Percentiles rank a stretch among this genome's conserved stretches.
Conservation (phyloP, 2,113 vertebrate genomes). For the Caretta caretta region DNA sequence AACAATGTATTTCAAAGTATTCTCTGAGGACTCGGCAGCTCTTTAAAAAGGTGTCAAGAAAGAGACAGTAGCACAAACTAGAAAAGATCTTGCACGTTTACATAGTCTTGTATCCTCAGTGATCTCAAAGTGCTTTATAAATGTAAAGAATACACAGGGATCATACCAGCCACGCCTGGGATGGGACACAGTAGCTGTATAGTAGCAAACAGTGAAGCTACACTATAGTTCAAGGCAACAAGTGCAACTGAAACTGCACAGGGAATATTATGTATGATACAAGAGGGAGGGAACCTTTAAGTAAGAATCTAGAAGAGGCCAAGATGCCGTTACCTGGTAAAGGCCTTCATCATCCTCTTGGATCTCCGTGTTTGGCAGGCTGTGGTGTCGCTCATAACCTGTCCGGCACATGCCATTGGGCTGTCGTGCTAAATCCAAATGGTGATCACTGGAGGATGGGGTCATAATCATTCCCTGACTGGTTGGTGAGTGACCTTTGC, state of each 20-base stretch:
- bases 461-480: conserved; percentile 83
- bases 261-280: not conserved
- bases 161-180: not conserved
- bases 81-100: accelerated
- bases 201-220: not conserved
- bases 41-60: conserved; percentile 5
- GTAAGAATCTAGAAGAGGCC: accelerated
- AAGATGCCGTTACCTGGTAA: conserved; percentile 86
- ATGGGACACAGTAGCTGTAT: not conserved
- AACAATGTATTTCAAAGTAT: not conserved
- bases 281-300: not conserved
- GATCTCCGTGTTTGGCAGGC: conserved; percentile 86
- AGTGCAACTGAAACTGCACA: not conserved
- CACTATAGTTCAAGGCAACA: not conserved
- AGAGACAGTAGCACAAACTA: not conserved
- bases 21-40: not conserved
- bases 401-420: conserved; percentile 81
- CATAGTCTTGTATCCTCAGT: not conserved
- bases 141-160: not conserved
- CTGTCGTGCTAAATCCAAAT: conserved; percentile 87
- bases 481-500: conserved; percentile 84
- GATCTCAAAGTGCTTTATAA: not conserved
- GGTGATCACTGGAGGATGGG: conserved; percentile 89
- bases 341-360: conserved; percentile 83
- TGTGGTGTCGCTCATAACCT: conserved; percentile 80